Percentiles rank a stretch among this genome's conserved stretches.
These are phyloP conservation scores for Drosophila subsilvestris DNA, from an alignment of 2,888 invertebrate species.

Conservation along the genomic window DNA sequence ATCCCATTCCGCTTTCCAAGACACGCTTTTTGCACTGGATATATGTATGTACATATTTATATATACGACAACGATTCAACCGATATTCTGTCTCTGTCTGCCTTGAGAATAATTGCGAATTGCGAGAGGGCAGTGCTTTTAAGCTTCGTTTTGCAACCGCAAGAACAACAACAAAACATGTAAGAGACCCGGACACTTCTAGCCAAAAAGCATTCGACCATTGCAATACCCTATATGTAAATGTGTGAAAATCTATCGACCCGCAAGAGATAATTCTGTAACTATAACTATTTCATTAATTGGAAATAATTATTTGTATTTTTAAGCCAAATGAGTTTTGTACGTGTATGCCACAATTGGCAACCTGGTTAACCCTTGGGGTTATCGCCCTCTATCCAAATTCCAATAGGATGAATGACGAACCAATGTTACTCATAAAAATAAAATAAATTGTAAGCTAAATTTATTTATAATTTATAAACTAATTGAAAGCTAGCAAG, in stretches of 20 bases:
- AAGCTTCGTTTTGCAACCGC: constrained; percentile 63
- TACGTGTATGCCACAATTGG: no score
- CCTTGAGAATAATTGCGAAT: background rate
- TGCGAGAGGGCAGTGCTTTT: constrained; percentile 43
- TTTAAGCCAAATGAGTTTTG: no score
- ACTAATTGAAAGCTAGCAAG: background rate
- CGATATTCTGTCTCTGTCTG: background rate
- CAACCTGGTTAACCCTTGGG: no score
- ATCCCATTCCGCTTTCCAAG: background rate
- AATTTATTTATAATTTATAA: no score
- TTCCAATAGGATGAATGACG: no score
- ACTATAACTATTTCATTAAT: no score
- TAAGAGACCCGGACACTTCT: background rate
- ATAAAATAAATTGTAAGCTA: background rate
- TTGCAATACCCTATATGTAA: constrained; percentile 2
- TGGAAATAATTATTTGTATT: no score
- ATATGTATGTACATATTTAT: background rate
- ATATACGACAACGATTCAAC: background rate
- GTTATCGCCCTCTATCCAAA: no score
- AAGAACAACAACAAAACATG: constrained; percentile 36
- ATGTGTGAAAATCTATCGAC: background rate
- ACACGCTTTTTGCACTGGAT: background rate
- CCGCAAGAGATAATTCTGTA: background rate
- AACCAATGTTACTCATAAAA: no score
- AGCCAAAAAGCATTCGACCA: background rate